phyloP scores from a whole-genome alignment of 2,888 invertebrate species.

The Eupithecia subfuscata region DNA sequence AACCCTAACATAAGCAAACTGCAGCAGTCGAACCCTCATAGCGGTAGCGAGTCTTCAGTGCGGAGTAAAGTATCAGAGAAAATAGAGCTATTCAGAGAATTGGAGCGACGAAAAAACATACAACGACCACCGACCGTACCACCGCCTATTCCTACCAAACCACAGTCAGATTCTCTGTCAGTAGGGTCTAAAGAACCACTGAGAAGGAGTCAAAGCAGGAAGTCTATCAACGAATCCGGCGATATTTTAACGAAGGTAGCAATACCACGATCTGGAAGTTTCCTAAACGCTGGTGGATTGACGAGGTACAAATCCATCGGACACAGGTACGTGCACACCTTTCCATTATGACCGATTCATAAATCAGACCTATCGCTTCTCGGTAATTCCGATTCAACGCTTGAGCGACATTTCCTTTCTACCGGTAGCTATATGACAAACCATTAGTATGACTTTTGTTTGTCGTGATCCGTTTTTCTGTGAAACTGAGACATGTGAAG shows the following conservation, averaged over 20 bases:
- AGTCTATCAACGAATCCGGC: conserved; percentile 85
- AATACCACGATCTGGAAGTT: conserved; percentile 93
- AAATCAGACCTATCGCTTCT: conserved; percentile 52
- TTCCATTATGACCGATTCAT: conserved; percentile 46
- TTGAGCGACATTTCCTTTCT: conserved; percentile 63
- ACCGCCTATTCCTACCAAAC: conserved; percentile 77
- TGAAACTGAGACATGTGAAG: conserved; percentile 55
- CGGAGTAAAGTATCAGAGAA: conserved; percentile 81
- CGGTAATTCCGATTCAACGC: conserved; percentile 56
- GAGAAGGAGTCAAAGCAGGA: conserved; percentile 77
- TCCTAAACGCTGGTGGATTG: conserved; percentile 91
- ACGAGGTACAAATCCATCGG: conserved; percentile 90
- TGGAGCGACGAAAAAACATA: conserved; percentile 76
- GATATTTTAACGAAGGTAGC: conserved; percentile 94
- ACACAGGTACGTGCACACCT: conserved; percentile 81
- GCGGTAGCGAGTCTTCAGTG: conserved; percentile 68
- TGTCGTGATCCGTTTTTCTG: conserved; percentile 57
- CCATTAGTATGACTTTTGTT: conserved; percentile 45
- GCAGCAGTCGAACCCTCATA: conserved; percentile 53
- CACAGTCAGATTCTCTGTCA: conserved; percentile 58
- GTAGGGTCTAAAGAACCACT: conserved; percentile 70
- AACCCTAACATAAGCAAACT: conserved; percentile 55
- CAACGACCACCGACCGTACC: conserved; percentile 79
- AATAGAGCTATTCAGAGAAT: conserved; percentile 77
- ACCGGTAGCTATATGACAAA: conserved; percentile 55